These are phyloP conservation scores for Clunio marinus DNA, from an alignment of 2,888 invertebrate genomes.

Conservation along the genomic window DNA sequence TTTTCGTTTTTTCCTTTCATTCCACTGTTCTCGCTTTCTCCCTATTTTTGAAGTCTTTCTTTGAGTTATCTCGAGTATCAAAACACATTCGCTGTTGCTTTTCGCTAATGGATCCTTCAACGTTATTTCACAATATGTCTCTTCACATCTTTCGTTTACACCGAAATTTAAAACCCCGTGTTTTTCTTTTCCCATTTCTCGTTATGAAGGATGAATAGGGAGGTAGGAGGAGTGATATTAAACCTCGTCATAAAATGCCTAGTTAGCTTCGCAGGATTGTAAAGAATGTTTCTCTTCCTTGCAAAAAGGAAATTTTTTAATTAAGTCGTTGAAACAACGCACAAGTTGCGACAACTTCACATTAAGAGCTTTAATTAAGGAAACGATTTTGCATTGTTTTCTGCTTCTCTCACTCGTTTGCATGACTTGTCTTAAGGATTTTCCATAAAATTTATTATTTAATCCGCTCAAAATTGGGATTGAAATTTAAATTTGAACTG, in stretches of 20 bases:
- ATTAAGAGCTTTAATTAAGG: conserved; percentile 33
- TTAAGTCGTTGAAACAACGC: conserved; percentile 32
- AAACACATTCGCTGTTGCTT: conserved; percentile 8
- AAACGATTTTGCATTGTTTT: too few relatives aligned
- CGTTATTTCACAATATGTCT: too few relatives aligned
- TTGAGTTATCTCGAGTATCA: neutral
- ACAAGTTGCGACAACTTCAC: conserved; percentile 27
- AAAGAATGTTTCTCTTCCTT: too few relatives aligned
- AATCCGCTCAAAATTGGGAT: neutral
- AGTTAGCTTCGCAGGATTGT: conserved; percentile 1
- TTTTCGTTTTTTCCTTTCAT: neutral
- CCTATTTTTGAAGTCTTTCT: neutral
- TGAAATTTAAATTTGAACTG: neutral
- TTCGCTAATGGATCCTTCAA: neutral
- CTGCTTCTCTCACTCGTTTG: neutral
- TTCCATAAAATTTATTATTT: conserved; percentile 7
- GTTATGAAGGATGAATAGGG: too few relatives aligned
- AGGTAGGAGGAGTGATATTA: neutral
- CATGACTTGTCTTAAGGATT: neutral
- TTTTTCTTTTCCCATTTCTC: too few relatives aligned
- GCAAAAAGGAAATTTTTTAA: conserved; percentile 29
- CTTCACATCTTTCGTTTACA: too few relatives aligned
- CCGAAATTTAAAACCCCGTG: too few relatives aligned
- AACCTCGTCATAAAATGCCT: conserved; percentile 17
- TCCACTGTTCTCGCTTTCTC: neutral